Percentiles rank a stretch among this genome's conserved stretches.
These are phyloP conservation scores for Beris chalybata DNA, from an alignment of 2,888 invertebrate genomes.

Conservation along the genomic window DNA sequence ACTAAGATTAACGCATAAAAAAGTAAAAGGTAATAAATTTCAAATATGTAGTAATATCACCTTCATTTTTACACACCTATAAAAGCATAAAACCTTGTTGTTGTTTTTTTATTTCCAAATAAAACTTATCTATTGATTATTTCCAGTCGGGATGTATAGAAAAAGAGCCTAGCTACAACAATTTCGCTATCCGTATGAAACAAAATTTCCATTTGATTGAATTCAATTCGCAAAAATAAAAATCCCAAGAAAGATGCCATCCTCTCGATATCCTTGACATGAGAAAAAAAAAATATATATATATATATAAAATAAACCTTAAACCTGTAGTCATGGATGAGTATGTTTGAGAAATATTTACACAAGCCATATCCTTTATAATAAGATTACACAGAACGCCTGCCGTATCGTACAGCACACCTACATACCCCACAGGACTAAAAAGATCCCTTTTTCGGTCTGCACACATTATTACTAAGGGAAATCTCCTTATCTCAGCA, in stretches of 20 bases:
- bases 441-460: constrained; percentile 15
- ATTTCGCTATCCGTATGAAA: constrained; percentile 3
- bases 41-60: no score
- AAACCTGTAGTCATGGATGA: constrained; percentile 20
- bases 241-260: constrained; percentile 1
- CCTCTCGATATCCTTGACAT: background rate
- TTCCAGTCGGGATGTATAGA: no score
- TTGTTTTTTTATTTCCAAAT: no score
- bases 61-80: no score
- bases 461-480: constrained; percentile 18
- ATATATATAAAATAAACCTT: background rate
- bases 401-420: constrained; percentile 3
- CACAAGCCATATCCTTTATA: constrained; percentile 16
- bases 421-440: background rate
- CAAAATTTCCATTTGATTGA: constrained; percentile 23
- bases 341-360: constrained; percentile 19
- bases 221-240: constrained; percentile 12
- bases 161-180: no score
- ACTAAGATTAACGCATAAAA: no score
- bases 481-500: constrained; percentile 24
- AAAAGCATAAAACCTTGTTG: no score
- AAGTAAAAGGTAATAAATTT: no score
- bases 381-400: constrained; percentile 19
- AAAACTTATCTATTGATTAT: no score
- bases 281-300: background rate